These are phyloP conservation scores for Pelusios castaneus DNA, from an alignment of 2,113 vertebrate genomes.

Conservation along the genomic window DNA sequence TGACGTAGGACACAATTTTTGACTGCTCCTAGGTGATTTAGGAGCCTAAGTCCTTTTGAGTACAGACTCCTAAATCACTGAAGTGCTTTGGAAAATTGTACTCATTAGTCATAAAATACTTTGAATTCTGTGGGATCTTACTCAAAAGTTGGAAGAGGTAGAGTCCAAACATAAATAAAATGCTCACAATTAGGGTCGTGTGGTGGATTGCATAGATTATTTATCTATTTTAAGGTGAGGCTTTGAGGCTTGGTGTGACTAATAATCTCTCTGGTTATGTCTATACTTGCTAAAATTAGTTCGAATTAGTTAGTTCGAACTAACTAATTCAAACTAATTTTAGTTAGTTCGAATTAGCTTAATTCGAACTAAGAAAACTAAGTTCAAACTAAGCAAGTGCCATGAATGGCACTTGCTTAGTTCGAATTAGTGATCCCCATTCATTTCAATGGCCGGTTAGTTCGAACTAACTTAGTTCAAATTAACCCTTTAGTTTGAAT, in stretches of 20 bases:
- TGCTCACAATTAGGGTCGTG: neutral
- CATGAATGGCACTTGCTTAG: no score
- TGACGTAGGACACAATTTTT: slow-evolving; percentile 40
- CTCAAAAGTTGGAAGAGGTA: neutral
- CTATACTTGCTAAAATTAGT: no score
- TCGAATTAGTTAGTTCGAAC: no score
- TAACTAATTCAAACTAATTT: no score
- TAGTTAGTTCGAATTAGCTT: no score
- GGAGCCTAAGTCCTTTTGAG: neutral
- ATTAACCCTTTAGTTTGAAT: no score
- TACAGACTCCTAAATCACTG: neutral
- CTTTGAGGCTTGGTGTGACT: slow-evolving; percentile 22
- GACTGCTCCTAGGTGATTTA: neutral
- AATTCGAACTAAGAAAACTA: no score
- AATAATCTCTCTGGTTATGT: slow-evolving; percentile 1
- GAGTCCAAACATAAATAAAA: slow-evolving; percentile 1
- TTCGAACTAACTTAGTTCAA: no score
- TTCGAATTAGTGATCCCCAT: no score
- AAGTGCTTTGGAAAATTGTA: neutral
- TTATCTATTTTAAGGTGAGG: slow-evolving; percentile 26
- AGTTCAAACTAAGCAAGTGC: no score
- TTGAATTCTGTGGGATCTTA: neutral
- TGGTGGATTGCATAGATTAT: slow-evolving; percentile 13
- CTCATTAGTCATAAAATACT: neutral
- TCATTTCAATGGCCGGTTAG: no score